These are phyloP conservation scores for Mus minutoides DNA, from an alignment of 2,797 vertebrate genomes.

Conservation along the genomic window DNA sequence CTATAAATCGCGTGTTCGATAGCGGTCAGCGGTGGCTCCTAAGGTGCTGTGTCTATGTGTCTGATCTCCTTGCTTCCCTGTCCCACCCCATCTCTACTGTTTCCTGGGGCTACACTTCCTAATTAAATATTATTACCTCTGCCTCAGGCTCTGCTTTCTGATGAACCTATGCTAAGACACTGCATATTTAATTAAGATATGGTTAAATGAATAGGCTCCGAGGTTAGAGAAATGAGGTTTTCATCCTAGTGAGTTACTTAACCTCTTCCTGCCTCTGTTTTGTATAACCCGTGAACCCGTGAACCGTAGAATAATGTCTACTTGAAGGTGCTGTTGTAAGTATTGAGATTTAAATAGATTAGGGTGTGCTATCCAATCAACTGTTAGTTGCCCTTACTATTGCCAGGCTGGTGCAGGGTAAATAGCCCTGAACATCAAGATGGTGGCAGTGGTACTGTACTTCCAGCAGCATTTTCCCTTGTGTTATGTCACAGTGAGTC, in stretches of 20 bases:
- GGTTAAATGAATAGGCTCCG: neutral
- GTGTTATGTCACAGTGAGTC: neutral
- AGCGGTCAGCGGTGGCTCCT: neutral
- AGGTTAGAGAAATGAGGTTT: constrained; percentile 38
- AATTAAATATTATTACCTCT: neutral
- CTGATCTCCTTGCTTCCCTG: neutral
- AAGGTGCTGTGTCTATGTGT: neutral
- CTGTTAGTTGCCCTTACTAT: neutral
- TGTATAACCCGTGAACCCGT: neutral
- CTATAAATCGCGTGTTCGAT: neutral
- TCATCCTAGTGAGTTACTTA: constrained; percentile 1
- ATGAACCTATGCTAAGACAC: neutral
- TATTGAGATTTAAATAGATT: neutral
- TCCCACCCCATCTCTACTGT: neutral
- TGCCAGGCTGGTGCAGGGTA: neutral
- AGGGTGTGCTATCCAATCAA: neutral
- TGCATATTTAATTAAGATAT: neutral
- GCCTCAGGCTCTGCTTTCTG: neutral
- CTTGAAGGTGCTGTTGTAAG: neutral
- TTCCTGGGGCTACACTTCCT: neutral
- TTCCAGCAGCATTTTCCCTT: neutral
- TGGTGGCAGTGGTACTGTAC: neutral
- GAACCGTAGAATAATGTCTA: neutral
- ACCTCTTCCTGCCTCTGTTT: constrained; percentile 33
- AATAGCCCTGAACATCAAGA: neutral